Conservation (phyloP, 2,113 vertebrate species). For the Psilopogon haemacephalus region DNA sequence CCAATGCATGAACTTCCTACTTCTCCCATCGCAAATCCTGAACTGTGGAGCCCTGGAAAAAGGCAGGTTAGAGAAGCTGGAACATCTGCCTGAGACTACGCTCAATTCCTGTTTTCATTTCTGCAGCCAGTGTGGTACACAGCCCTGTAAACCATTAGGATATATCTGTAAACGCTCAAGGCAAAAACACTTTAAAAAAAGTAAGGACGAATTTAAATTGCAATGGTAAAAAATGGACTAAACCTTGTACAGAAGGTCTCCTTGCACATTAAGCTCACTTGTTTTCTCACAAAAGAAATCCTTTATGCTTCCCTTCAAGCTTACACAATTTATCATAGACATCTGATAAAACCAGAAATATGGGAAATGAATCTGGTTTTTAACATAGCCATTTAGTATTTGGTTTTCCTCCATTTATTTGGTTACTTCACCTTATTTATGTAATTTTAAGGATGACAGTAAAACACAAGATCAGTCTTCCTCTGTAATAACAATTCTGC, state of each 20-base stretch:
- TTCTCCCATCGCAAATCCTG: neutral
- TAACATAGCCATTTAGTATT: neutral
- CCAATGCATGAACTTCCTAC: neutral
- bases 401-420: neutral
- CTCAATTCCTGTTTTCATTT: neutral
- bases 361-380: neutral
- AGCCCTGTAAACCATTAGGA: neutral
- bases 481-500: neutral
- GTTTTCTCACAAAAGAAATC: neutral
- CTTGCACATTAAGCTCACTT: neutral
- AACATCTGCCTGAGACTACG: neutral
- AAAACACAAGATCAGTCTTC: neutral
- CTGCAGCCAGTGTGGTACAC: neutral
- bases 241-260: neutral
- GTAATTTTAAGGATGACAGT: neutral
- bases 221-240: neutral
- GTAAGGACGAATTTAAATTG: neutral
- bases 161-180: neutral
- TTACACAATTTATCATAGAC: neutral
- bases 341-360: neutral
- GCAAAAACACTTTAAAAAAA: neutral
- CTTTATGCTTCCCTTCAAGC: neutral
- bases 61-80: neutral
- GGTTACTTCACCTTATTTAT: neutral
- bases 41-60: fast-evolving